Evolutionary conservation across 2,888 invertebrate genomes (phyloP).

Genomic region (Odontocerum albicorne): DNA sequence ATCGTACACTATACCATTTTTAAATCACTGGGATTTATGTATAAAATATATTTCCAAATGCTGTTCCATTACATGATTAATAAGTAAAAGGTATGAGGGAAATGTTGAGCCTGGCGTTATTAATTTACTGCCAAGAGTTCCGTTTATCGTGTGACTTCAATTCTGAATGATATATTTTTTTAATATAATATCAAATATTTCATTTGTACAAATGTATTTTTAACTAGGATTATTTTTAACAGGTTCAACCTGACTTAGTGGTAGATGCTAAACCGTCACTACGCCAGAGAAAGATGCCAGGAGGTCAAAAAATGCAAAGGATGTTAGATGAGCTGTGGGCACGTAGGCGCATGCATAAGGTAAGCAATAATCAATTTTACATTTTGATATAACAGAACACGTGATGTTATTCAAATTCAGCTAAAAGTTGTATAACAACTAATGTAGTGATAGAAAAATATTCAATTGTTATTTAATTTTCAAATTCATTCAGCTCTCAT

Average conservation of each 20-base stretch:
- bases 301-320: constrained; percentile 80
- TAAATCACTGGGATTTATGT: no score
- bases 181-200: no score
- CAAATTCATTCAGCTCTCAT: no score
- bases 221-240: no score
- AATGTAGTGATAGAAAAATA: no score
- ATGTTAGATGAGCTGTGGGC: constrained; percentile 70
- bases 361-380: constrained; percentile 36
- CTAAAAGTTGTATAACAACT: no score
- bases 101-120: constrained; percentile 51
- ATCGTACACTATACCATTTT: no score
- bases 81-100: constrained; percentile 60
- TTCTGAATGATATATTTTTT: constrained; percentile 45
- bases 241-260: constrained; percentile 83
- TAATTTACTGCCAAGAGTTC: constrained; percentile 52
- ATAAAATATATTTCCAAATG: no score
- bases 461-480: no score
- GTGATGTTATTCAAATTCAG: no score
- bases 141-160: constrained; percentile 50
- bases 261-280: constrained; percentile 95
- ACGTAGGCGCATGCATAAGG: constrained; percentile 65
- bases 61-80: constrained; percentile 52
- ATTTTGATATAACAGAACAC: no score
- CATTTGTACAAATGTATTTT: no score
- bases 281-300: constrained; percentile 81